These are phyloP conservation scores for Zaprionus capensis DNA, from an alignment of 1,140 invertebrate genomes.

Conservation along the genomic window DNA sequence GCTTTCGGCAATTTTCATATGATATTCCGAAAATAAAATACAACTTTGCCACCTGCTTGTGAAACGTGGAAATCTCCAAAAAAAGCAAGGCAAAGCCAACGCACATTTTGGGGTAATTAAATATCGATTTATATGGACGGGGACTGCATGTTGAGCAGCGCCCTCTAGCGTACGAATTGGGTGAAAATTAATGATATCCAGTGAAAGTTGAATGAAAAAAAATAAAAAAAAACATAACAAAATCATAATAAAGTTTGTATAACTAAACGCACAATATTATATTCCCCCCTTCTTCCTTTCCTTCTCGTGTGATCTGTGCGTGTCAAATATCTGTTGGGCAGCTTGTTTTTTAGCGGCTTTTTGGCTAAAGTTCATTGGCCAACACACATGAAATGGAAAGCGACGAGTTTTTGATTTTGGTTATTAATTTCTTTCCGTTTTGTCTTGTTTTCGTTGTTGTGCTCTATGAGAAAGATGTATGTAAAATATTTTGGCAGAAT, in stretches of 20 bases:
- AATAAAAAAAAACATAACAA: background rate
- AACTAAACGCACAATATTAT: conserved; percentile 53
- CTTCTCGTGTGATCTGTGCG: conserved; percentile 23
- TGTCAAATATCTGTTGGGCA: conserved; percentile 52
- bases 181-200: conserved; percentile 75
- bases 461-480: conserved; percentile 32
- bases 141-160: conserved; percentile 27
- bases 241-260: conserved; percentile 44
- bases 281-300: conserved; percentile 18
- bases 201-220: conserved; percentile 61
- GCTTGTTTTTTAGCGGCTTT: conserved; percentile 29
- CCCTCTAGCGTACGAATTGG: conserved; percentile 37
- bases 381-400: conserved; percentile 65
- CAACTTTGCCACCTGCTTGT: conserved; percentile 56
- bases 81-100: conserved; percentile 11
- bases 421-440: conserved; percentile 32
- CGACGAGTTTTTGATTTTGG: conserved; percentile 49
- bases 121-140: conserved; percentile 70
- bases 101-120: conserved; percentile 66
- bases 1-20: conserved; percentile 50
- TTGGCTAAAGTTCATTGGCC: conserved; percentile 57
- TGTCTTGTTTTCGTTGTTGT: background rate
- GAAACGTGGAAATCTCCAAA: conserved; percentile 34
- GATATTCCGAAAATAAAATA: conserved; percentile 59
- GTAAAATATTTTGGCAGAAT: conserved; percentile 58